phyloP scores from a whole-genome alignment of 64 coral and sea anemone genomes.

The Montipora cactus region DNA sequence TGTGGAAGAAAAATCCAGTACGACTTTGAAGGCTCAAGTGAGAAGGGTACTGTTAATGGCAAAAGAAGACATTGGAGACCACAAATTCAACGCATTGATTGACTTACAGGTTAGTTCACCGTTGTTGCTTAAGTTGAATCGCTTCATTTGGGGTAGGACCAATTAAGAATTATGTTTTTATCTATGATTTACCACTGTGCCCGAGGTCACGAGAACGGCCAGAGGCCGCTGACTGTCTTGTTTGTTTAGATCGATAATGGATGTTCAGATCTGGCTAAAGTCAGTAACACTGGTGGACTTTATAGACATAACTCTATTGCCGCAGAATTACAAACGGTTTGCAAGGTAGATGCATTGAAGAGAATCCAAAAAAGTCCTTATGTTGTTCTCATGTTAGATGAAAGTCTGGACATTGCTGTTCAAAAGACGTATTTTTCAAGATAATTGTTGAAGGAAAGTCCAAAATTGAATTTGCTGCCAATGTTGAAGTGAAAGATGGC shows the following conservation, averaged over 20 bases:
- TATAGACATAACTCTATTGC: slow-evolving; percentile 38
- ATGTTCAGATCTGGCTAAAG: slow-evolving; percentile 19
- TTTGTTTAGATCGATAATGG: slow-evolving; percentile 23
- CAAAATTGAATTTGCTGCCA: not conserved
- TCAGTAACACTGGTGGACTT: slow-evolving; percentile 2
- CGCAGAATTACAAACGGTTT: slow-evolving; percentile 13
- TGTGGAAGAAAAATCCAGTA: slow-evolving; percentile 22
- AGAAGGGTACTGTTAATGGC: slow-evolving; percentile 5
- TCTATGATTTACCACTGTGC: not conserved
- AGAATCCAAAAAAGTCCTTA: slow-evolving; percentile 9
- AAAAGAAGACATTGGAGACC: slow-evolving; percentile 8
- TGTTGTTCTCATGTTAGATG: slow-evolving; percentile 35
- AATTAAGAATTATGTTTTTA: slow-evolving; percentile 2
- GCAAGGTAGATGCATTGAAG: not conserved
- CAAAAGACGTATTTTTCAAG: slow-evolving; percentile 47
- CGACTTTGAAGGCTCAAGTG: slow-evolving; percentile 35
- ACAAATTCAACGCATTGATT: slow-evolving; percentile 31
- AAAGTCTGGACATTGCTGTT: slow-evolving; percentile 60
- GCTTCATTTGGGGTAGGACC: not conserved
- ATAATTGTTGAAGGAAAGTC: not conserved
- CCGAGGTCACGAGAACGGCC: too few relatives aligned
- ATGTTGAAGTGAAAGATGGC: not conserved
- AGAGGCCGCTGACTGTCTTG: not conserved
- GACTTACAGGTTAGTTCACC: slow-evolving; percentile 50
- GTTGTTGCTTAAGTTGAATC: not conserved